A percentile compares a stretch with the other conserved stretches of the same genome.
These are phyloP conservation scores for Euwallacea similis DNA, from an alignment of 1,140 invertebrate species.

Conservation along the genomic window DNA sequence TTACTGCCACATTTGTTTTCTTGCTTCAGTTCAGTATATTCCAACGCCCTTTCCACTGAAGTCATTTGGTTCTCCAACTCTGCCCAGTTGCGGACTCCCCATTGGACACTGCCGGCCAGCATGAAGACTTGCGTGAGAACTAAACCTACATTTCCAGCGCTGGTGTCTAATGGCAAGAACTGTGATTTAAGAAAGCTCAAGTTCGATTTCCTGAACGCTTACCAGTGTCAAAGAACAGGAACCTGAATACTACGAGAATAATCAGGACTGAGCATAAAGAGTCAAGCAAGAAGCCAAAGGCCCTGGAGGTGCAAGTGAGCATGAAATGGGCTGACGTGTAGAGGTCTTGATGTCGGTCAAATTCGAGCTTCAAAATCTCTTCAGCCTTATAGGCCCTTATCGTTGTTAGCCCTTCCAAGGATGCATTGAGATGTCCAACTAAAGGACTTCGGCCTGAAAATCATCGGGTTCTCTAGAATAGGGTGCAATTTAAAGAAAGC, in stretches of 20 bases:
- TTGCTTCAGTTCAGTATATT: conserved; percentile 65
- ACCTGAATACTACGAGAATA: conserved; percentile 56
- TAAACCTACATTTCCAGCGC: conserved; percentile 71
- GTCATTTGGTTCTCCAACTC: conserved; percentile 86
- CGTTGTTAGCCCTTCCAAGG: conserved; percentile 85
- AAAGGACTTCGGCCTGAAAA: conserved; percentile 67
- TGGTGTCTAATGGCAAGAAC: conserved; percentile 29
- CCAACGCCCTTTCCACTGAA: conserved; percentile 70
- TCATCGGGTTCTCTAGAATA: neutral
- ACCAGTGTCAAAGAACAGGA: conserved; percentile 45
- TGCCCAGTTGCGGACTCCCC: conserved; percentile 83
- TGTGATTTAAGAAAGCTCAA: conserved; percentile 1
- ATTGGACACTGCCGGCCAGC: conserved; percentile 78
- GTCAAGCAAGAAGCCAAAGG: conserved; percentile 78
- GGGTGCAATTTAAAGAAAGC: neutral
- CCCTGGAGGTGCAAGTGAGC: conserved; percentile 63
- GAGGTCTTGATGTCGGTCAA: conserved; percentile 77
- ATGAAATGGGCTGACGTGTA: conserved; percentile 70
- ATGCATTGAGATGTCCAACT: conserved; percentile 85
- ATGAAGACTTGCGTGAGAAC: conserved; percentile 77
- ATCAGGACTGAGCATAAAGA: conserved; percentile 75
- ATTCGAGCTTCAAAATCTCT: conserved; percentile 75
- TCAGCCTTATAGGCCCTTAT: conserved; percentile 84
- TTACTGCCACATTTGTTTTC: conserved; percentile 25
- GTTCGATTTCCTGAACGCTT: conserved; percentile 4